Evolutionary conservation across 2,888 invertebrate genomes (phyloP), one percentile per base, ranked within the genome.

Genomic region (Clunio marinus): DNA sequence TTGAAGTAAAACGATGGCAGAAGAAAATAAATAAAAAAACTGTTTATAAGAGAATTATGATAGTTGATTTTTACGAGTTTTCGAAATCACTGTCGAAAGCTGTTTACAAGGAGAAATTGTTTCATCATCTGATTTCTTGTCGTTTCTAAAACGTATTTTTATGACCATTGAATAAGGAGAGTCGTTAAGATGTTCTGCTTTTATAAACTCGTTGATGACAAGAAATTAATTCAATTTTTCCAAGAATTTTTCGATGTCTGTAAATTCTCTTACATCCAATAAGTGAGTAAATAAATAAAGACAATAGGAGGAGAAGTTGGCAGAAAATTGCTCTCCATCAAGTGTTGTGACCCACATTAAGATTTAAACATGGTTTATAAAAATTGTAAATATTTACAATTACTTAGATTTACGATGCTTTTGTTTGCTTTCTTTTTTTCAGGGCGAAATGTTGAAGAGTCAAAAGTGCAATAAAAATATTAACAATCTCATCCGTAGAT

Each of bases 381-480:
- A 58, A 58, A 27, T 58, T 27, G 57, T 22, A 58, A 58, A 58
- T 58, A 58, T 58, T 58, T 58, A 28, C 57, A 58, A 58, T 58
- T 58, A 58, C 57, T 58, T 58, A 58, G 27, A 58, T 58, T 58
- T 41, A 41, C 41, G 41, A 15, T n/a, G 2, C n/a, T n/a, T 41
- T n/a, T 15, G 10, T n/a, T 8, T 32, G 32, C 32, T 32, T 4
- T 4, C 8, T 7, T 7, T 4, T 32, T 4, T 8, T 4, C 2
- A 41, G 41, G 41, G 15, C 41, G 10, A 10, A 41, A 41, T 10
- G 41, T 22, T 13, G 22, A 2, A 17, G 51, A 51, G 51, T 51
- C 51, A 17, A 3, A 20, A 32, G 35, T 60, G 35, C 22, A 32
- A 35, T 60, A 60, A 60, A 60, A 60, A 35, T 60, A 60, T 60